A percentile compares a stretch with the other conserved stretches of the same genome.
phyloP scores from a whole-genome alignment of 2,888 invertebrate species.

The Orthosia incerta region DNA sequence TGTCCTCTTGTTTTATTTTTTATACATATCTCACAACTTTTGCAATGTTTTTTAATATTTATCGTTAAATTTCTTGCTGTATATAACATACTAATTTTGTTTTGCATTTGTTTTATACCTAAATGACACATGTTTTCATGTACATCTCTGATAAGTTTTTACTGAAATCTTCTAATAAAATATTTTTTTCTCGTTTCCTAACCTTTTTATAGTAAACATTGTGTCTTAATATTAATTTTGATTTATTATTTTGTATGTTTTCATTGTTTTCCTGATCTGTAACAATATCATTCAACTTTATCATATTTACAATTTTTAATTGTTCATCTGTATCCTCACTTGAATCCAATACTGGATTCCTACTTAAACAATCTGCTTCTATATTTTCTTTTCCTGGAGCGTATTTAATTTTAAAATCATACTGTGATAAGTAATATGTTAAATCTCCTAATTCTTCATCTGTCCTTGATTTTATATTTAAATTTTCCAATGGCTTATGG shows the following conservation, averaged over 20 bases:
- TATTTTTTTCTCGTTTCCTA: too few species aligned
- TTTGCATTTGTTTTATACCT: neutral
- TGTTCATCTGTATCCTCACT: neutral
- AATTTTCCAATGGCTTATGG: neutral
- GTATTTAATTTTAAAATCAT: neutral
- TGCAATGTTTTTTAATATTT: neutral
- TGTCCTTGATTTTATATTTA: neutral
- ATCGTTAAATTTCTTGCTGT: neutral
- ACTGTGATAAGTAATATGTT: neutral
- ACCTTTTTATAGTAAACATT: too few species aligned
- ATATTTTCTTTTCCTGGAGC: neutral
- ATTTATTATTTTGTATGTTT: neutral
- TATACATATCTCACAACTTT: neutral
- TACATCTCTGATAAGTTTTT: too few species aligned
- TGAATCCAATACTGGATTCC: neutral
- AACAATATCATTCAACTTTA: neutral
- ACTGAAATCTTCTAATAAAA: too few species aligned
- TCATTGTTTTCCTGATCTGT: neutral
- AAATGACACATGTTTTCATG: neutral
- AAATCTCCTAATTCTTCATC: conserved; percentile 1
- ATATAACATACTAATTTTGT: neutral
- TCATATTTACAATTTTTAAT: neutral
- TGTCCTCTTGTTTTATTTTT: neutral
- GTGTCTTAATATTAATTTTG: too few species aligned
- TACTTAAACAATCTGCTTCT: conserved; percentile 8